Evolutionary conservation across 1,140 invertebrate species (phyloP).

Genomic region (Scaptomyza montana): DNA sequence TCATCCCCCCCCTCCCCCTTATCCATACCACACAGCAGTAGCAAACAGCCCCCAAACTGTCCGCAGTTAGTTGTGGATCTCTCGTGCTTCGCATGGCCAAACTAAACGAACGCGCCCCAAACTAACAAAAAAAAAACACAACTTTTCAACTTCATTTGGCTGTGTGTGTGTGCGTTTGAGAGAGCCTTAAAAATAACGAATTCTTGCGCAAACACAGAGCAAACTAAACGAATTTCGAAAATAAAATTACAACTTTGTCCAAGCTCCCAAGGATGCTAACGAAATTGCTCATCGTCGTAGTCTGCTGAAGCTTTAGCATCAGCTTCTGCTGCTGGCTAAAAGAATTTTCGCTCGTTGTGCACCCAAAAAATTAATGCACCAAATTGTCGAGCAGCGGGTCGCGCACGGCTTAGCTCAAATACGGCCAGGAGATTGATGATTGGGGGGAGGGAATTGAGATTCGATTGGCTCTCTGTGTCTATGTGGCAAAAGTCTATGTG

Average conservation of each 20-base stretch:
- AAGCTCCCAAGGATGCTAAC: conserved; percentile 61
- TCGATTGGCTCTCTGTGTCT: conserved; percentile 15
- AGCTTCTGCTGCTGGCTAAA: conserved; percentile 15
- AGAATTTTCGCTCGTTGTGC: conserved; percentile 49
- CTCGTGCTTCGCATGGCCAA: conserved; percentile 62
- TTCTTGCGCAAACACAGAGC: conserved; percentile 79
- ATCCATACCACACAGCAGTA: conserved; percentile 1
- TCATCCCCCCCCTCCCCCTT: not conserved
- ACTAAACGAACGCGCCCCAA: conserved; percentile 64
- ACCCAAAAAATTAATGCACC: conserved; percentile 66
- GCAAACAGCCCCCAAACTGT: not conserved
- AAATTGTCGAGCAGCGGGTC: conserved; percentile 59
- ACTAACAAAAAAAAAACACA: conserved; percentile 48
- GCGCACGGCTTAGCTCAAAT: conserved; percentile 42
- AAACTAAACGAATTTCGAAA: conserved; percentile 81
- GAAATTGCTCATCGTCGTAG: conserved; percentile 51
- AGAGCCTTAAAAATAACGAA: conserved; percentile 69
- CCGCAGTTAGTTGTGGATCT: conserved; percentile 34
- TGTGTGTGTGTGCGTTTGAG: conserved; percentile 3
- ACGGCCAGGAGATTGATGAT: too few relatives aligned
- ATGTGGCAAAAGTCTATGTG: conserved; percentile 18
- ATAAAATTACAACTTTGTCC: conserved; percentile 81
- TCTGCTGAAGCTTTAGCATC: not conserved
- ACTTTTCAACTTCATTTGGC: conserved; percentile 78
- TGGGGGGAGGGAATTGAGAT: not conserved